Percentiles rank a stretch among this genome's conserved stretches.
phyloP scores from a whole-genome alignment of 2,888 invertebrate species.

The Platycheirus albimanus region DNA sequence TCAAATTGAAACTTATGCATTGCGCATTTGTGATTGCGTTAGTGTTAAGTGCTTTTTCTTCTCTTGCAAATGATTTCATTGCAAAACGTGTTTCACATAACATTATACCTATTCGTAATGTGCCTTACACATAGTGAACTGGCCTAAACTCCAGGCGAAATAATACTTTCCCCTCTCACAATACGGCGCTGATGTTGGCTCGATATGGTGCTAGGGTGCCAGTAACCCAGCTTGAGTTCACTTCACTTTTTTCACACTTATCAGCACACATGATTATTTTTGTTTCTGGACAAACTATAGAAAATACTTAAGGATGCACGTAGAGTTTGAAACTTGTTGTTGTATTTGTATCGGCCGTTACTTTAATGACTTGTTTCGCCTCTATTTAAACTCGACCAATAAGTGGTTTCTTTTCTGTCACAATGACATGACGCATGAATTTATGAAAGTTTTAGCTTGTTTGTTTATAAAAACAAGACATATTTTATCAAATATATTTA shows the following conservation, averaged over 20 bases:
- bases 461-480: too few relatives aligned
- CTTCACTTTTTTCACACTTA: constrained; percentile 3
- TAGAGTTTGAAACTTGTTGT: constrained; percentile 26
- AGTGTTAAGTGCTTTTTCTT: too few relatives aligned
- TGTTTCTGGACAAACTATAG: constrained; percentile 12
- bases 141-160: constrained; percentile 18
- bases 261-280: constrained; percentile 7
- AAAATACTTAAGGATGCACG: constrained; percentile 26
- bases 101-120: too few relatives aligned
- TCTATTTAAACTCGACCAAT: too few relatives aligned
- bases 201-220: constrained; percentile 16
- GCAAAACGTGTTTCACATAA: constrained; percentile 63
- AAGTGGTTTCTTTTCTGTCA: constrained; percentile 20
- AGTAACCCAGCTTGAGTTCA: constrained; percentile 15
- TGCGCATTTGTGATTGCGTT: constrained; percentile 54
- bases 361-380: constrained; percentile 10
- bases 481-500: too few relatives aligned
- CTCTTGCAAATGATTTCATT: too few relatives aligned
- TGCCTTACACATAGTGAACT: constrained; percentile 22
- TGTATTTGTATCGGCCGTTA: constrained; percentile 1
- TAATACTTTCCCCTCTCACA: constrained; percentile 50
- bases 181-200: constrained; percentile 1
- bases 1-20: constrained; percentile 37
- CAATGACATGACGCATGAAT: constrained; percentile 9
- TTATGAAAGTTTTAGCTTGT: too few relatives aligned